Conservation (phyloP, 2,797 vertebrate genomes). For the Apogon talboti region DNA sequence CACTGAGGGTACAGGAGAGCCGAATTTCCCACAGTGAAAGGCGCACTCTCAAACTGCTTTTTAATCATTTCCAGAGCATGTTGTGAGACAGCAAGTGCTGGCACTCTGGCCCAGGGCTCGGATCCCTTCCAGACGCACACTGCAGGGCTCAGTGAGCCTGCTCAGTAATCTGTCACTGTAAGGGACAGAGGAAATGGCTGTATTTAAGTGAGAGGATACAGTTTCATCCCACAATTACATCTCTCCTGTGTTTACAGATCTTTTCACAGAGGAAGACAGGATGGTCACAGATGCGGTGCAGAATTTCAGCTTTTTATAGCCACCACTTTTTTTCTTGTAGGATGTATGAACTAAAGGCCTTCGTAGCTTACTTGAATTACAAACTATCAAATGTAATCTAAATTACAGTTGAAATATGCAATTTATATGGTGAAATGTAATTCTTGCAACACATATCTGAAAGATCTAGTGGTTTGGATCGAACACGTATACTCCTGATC, state of each 20-base stretch:
- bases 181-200: constrained; percentile 83
- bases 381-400: constrained; percentile 59
- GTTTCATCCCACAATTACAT: constrained; percentile 84
- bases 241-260: constrained; percentile 83
- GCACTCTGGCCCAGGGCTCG: constrained; percentile 76
- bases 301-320: constrained; percentile 72
- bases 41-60: constrained; percentile 82
- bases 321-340: constrained; percentile 38
- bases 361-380: constrained; percentile 70
- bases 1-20: constrained; percentile 82
- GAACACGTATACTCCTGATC: constrained; percentile 21
- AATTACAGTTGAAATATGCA: constrained; percentile 56
- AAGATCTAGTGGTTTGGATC: constrained; percentile 28
- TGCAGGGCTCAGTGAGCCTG: constrained; percentile 73
- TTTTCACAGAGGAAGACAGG: constrained; percentile 74
- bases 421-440: constrained; percentile 45
- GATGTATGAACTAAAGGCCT: constrained; percentile 63
- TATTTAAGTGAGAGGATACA: constrained; percentile 82
- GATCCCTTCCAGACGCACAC: constrained; percentile 79
- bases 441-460: constrained; percentile 33
- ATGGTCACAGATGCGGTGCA: constrained; percentile 69
- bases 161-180: constrained; percentile 84
- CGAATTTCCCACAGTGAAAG: constrained; percentile 85
- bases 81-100: constrained; percentile 79
- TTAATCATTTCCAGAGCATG: constrained; percentile 92